Percentiles rank a stretch among this genome's conserved stretches.
Evolutionary conservation across 2,113 vertebrate species (phyloP).

Genomic region (Gasterosteus aculeatus): DNA sequence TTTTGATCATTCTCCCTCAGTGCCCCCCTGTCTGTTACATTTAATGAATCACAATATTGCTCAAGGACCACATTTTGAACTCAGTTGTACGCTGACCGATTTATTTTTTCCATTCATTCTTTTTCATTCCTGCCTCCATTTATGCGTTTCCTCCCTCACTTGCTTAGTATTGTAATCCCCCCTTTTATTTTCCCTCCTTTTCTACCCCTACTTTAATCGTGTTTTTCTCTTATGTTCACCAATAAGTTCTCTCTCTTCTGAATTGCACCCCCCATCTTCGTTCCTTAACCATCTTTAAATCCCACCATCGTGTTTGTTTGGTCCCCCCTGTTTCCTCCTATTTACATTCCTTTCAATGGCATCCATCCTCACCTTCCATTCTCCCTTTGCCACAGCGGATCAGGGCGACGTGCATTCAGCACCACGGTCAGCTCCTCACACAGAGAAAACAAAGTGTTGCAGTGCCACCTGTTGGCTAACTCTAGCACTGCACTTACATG

Average conservation of each 20-base stretch:
- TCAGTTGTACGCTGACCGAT: constrained; percentile 14
- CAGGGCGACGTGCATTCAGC: constrained; percentile 61
- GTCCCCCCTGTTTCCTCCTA: constrained; percentile 24
- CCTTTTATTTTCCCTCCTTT: constrained; percentile 1
- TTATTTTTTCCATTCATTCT: constrained; percentile 10
- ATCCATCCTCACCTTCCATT: constrained; percentile 35
- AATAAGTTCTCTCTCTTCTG: constrained; percentile 6
- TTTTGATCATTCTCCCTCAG: constrained; percentile 8
- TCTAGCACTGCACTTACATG: neutral
- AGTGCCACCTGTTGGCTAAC: constrained; percentile 74
- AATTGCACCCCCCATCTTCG: neutral
- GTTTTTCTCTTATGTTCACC: constrained; percentile 28
- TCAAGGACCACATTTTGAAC: constrained; percentile 7
- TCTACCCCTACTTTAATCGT: neutral
- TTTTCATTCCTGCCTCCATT: constrained; percentile 17
- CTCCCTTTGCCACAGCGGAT: constrained; percentile 50
- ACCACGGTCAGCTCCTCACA: constrained; percentile 59
- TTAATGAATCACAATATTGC: neutral
- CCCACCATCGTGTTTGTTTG: constrained; percentile 9
- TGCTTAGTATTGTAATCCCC: constrained; percentile 24
- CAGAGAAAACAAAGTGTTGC: constrained; percentile 47
- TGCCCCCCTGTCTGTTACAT: neutral
- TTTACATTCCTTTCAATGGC: constrained; percentile 51
- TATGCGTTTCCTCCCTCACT: constrained; percentile 21
- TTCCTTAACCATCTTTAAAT: constrained; percentile 34